Percentiles rank a stretch among this genome's conserved stretches.
Conservation (phyloP, 2,888 invertebrate species). For the Pammene aurita region DNA sequence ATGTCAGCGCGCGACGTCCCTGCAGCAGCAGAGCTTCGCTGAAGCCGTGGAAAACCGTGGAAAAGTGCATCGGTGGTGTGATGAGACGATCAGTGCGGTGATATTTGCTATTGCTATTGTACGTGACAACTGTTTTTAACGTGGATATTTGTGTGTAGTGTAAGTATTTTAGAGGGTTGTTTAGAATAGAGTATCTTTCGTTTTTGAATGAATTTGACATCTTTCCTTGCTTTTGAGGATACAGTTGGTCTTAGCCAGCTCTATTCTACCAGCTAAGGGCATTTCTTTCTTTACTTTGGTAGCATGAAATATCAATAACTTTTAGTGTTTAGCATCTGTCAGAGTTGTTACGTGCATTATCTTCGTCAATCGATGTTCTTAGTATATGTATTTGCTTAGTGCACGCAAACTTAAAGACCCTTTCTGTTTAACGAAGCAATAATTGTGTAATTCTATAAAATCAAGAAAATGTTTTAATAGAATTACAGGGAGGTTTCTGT, state of each 20-base stretch:
- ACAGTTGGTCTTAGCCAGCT: not conserved
- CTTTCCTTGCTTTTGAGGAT: not conserved
- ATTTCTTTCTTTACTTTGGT: conserved; percentile 9
- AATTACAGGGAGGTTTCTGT: conserved; percentile 52
- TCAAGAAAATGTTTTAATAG: conserved; percentile 55
- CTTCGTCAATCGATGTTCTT: not conserved
- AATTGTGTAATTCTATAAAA: conserved; percentile 10
- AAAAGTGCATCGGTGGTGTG: conserved; percentile 54
- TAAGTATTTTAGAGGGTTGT: conserved; percentile 63
- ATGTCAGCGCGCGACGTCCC: conserved; percentile 75
- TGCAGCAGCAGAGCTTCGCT: conserved; percentile 75
- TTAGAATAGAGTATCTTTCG: conserved; percentile 50
- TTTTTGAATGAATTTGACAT: conserved; percentile 39
- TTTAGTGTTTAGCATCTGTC: conserved; percentile 29
- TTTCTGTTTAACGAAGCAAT: not conserved
- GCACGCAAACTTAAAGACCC: not conserved
- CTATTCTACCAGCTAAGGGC: not conserved
- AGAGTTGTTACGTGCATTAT: not conserved
- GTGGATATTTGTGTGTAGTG: conserved; percentile 55
- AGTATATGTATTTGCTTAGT: not conserved
- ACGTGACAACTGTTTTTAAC: conserved; percentile 50
- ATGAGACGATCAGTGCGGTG: conserved; percentile 57
- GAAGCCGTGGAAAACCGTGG: conserved; percentile 65
- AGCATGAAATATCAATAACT: conserved; percentile 37
- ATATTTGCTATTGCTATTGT: conserved; percentile 52